Evolutionary conservation across 2,888 invertebrate species (phyloP).

Genomic region (Aspidiotus rigidus): DNA sequence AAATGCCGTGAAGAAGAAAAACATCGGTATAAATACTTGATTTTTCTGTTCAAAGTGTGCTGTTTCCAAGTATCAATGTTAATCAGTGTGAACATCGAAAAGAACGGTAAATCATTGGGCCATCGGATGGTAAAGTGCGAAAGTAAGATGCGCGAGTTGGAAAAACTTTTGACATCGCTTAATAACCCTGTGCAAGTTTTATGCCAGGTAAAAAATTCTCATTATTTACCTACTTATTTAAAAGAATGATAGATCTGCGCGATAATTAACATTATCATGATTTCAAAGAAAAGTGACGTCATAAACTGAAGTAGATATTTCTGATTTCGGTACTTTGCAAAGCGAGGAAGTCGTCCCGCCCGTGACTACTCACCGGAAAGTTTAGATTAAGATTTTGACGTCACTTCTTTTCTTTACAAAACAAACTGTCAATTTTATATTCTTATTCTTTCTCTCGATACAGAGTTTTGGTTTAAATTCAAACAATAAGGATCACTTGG

Average conservation of each 20-base stretch:
- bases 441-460: conserved; percentile 35
- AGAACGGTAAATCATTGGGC: conserved; percentile 70
- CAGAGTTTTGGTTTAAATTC: conserved; percentile 71
- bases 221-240: not conserved
- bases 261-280: too few species aligned
- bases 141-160: conserved; percentile 69
- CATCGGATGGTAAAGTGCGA: conserved; percentile 80
- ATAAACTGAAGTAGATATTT: too few species aligned
- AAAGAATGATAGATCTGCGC: too few species aligned
- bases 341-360: too few species aligned
- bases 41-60: conserved; percentile 48
- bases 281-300: too few species aligned
- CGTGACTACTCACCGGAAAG: too few species aligned
- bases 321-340: too few species aligned
- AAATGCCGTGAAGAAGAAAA: too few species aligned
- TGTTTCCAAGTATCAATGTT: conserved; percentile 74
- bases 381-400: too few species aligned
- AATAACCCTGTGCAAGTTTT: conserved; percentile 79
- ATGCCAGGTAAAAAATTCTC: conserved; percentile 57
- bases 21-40: too few species aligned
- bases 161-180: conserved; percentile 65
- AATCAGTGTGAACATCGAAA: conserved; percentile 69
- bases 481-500: conserved; percentile 65
- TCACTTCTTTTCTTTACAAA: too few species aligned
- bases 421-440: too few species aligned